Evolutionary conservation across 2,113 vertebrate genomes (phyloP), one percentile per base, ranked within the genome.

Genomic region (Aythya baeri): DNA sequence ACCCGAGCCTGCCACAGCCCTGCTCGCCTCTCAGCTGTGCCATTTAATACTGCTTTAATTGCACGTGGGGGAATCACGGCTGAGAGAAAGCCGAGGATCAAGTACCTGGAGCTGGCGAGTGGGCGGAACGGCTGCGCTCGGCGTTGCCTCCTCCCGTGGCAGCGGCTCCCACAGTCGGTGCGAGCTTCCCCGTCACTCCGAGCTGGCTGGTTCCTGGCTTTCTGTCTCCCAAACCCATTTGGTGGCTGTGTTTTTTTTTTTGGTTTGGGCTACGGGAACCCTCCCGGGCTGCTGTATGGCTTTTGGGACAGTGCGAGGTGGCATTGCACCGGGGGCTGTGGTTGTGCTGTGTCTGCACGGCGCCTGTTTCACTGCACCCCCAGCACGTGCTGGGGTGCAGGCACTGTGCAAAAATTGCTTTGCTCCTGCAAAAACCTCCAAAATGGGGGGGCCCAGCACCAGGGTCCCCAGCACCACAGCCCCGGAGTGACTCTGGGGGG

Each of bases 1-100:
- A 20, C 41, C 78, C 6, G 41, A 68, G 31, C 23, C 36, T 17
- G 34, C 73, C 44, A 15, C 23, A 2, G 0, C 70, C 50, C 61
- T 14, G 4, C 50, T 20, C 12, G 52, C 21, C 41, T 36, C 25
- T 52, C 6, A 0, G 7, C 7, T 1, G 0, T 50, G 9, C n/a
- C 2, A 3, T 63, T 27, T 2, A 1, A 5, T 22, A 6, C 7
- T 43, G 6, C 5, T 16, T 41, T 29, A 31, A 31, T 18, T 10
- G 79, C 79, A 18, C 0, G 1, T 15, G 66, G 44, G 66, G 41
- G 44, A 68, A 68, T 46, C 66, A 68, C 44, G 10, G 66, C n/a
- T 17, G n/a, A 68, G 66, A 49, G 43, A 68, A 68, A 68, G 44
- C 15, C 22, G 4, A 3, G 29, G 22, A 36, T 34, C 61, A 27